Conservation (phyloP, 2,888 invertebrate species). For the Penaeus monodon region DNA sequence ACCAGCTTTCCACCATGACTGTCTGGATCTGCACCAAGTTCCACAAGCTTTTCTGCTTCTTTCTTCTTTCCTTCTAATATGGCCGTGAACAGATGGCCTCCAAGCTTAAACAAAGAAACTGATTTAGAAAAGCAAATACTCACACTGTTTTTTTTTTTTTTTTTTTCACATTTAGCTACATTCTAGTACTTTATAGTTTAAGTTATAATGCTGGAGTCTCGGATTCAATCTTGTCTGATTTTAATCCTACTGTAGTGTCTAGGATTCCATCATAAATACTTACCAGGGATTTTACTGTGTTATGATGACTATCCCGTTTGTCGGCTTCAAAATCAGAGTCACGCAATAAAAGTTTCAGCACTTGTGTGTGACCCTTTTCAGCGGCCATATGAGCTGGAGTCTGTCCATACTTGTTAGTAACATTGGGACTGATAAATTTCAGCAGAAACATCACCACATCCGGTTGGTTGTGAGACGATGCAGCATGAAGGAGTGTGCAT, state of each 20-base stretch:
- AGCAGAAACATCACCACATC: constrained; percentile 3
- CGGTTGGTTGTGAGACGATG: constrained; percentile 5
- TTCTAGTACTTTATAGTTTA: no score
- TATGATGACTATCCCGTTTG: not conserved
- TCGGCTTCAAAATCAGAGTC: not conserved
- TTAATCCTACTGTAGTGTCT: no score
- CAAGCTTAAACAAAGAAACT: not conserved
- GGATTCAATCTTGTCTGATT: not conserved
- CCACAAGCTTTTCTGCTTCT: not conserved
- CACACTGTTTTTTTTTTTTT: no score
- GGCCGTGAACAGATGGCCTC: not conserved
- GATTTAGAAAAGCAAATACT: no score
- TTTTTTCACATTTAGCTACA: no score
- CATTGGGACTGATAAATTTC: not conserved
- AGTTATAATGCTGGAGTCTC: no score
- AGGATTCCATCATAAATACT: not conserved
- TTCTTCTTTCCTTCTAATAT: not conserved
- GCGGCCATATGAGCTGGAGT: constrained; percentile 14
- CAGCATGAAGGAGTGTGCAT: not conserved
- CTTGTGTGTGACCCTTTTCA: not conserved
- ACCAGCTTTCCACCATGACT: no score
- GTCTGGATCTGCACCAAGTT: constrained; percentile 9
- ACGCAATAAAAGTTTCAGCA: not conserved
- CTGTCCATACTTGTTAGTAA: not conserved
- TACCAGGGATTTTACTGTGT: not conserved